These are phyloP conservation scores for Andrena dorsata DNA, from an alignment of 2,888 invertebrate species.

Conservation along the genomic window DNA sequence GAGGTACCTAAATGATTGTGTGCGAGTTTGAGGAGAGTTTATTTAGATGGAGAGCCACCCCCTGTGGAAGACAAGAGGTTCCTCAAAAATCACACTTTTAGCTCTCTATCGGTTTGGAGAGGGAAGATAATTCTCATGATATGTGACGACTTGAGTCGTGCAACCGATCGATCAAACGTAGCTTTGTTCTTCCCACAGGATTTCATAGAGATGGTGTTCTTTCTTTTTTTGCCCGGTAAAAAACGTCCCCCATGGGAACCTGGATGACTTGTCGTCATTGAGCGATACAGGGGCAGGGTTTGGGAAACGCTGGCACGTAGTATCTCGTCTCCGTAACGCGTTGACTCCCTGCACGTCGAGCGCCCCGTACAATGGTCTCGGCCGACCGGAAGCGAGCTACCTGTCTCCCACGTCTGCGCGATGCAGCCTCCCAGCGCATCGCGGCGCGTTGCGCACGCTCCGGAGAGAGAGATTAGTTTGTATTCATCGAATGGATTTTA, in stretches of 20 bases:
- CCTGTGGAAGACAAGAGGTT: too few species aligned
- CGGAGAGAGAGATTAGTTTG: conserved; percentile 47
- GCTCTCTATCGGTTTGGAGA: too few species aligned
- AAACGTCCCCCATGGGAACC: conserved; percentile 14
- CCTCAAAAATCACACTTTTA: too few species aligned
- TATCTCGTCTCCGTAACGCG: conserved; percentile 11
- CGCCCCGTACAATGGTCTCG: conserved; percentile 60
- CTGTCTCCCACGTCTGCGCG: conserved; percentile 82
- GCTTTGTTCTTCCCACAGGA: conserved; percentile 1
- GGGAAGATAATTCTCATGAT: too few species aligned
- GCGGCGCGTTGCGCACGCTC: conserved; percentile 22
- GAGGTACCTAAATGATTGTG: too few species aligned
- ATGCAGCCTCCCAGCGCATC: conserved; percentile 76
- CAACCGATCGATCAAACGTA: neutral
- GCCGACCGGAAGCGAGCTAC: conserved; percentile 82
- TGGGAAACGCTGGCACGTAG: conserved; percentile 20
- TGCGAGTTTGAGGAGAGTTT: too few species aligned
- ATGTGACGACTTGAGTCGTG: too few species aligned
- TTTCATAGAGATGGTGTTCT: neutral
- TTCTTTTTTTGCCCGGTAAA: neutral
- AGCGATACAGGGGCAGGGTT: neutral
- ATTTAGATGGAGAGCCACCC: too few species aligned
- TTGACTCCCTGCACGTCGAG: conserved; percentile 46
- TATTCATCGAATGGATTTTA: conserved; percentile 56
- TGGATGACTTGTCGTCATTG: conserved; percentile 3